Base-by-base conservation (phyloP, 1,140 invertebrate genomes). In the Heliconius congener region DNA sequence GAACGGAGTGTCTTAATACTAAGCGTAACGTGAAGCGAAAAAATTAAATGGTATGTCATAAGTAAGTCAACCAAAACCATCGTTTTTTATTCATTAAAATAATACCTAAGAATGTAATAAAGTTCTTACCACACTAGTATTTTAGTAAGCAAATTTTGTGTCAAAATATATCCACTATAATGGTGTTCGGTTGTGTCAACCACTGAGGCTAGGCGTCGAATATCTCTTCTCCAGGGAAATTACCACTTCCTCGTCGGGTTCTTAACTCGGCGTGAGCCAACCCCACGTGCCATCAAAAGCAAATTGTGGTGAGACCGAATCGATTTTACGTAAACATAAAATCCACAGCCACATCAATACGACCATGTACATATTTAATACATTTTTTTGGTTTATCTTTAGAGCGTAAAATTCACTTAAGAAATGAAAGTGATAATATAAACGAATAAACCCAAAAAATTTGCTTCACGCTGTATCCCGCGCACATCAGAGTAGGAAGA, bases 241-340 rank as follows among this genome's bases (percentile, higher is more conserved):
- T 82, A 85, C 81, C 81, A 81, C 81, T 80, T 85, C 81, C 84
- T 82, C 50, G 55, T 60, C 74, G 57, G 76, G 74, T 73, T 81
- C 75, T 77, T 77, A 76, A 74, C 76, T 73, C 60, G 52, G 75
- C 71, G 52, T 50, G 55, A 76, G 60, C 73, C 73, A 55, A 23
- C 73, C 75, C 79, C 77, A 78, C 79, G 74, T 52, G 78, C 83
- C 79, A 85, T 83, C 82, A 84, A 85, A 85, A 79, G 79, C 78
- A 81, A 83, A 84, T 85, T 84, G 84, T 84, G 84, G 84, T 78
- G 76, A 79, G 81, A 79, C 79, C 79, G 76, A 71, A 84, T 82
- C 83, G 83, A 84, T 85, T 85, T 85, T 84, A 84, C 79, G 78
- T 80, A 83, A 76, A 66, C 79, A 80, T 85, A 85, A 85, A 85